A percentile compares a stretch with the other conserved stretches of the same genome.
Evolutionary conservation across 2,797 vertebrate genomes (phyloP).

Genomic region (Ispidina lecontei): DNA sequence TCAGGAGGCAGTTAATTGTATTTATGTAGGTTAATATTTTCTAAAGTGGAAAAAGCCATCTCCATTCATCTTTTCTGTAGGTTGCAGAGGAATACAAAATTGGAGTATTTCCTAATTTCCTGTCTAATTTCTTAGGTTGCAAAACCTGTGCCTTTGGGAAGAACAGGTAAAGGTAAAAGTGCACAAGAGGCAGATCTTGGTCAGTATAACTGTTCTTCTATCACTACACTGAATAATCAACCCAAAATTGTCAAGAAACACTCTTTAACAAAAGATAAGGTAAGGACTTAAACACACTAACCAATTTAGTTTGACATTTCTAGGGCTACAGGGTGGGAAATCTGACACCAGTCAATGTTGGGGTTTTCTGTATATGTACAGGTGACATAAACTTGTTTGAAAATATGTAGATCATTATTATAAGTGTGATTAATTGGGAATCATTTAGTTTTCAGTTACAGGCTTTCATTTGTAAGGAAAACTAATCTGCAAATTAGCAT

Average conservation of each 20-base stretch:
- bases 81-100: neutral
- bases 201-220: slow-evolving; percentile 68
- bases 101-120: neutral
- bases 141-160: slow-evolving; percentile 88
- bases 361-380: fast-evolving
- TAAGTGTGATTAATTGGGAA: neutral
- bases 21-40: neutral
- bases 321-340: neutral
- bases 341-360: neutral
- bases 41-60: neutral
- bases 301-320: neutral
- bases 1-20: neutral
- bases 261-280: slow-evolving; percentile 76
- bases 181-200: slow-evolving; percentile 79
- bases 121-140: slow-evolving; percentile 83
- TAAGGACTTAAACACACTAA: slow-evolving; percentile 45
- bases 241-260: slow-evolving; percentile 83
- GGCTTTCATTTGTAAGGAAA: neutral
- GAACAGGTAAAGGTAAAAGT: slow-evolving; percentile 81
- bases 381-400: neutral
- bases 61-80: neutral
- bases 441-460: neutral
- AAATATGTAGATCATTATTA: neutral
- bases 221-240: slow-evolving; percentile 71
- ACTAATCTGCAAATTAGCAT: neutral